Percentiles rank a stretch among this genome's conserved stretches.
Evolutionary conservation across 2,113 vertebrate species (phyloP).

Genomic region (Corythornis vintsioides): DNA sequence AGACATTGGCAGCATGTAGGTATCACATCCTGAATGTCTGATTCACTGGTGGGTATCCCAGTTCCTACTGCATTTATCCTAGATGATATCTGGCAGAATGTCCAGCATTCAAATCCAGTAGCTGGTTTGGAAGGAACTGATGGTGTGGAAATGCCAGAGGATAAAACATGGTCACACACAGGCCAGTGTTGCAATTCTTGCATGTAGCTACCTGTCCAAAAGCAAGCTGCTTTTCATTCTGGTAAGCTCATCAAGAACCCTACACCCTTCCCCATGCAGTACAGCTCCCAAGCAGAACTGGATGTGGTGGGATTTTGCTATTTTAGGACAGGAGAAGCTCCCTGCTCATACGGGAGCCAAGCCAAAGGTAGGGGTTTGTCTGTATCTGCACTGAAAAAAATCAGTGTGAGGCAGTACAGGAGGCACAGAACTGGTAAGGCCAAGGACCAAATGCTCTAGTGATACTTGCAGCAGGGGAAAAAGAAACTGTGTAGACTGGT

Average conservation of each 20-base stretch:
- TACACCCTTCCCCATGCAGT: not conserved
- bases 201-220: not conserved
- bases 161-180: not conserved
- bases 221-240: not conserved
- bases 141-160: not conserved
- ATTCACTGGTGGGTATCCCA: not conserved
- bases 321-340: not conserved
- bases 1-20: not conserved
- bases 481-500: not conserved
- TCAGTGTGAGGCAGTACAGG: not conserved
- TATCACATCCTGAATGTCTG: not conserved
- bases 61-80: not conserved
- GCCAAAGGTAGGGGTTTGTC: not conserved
- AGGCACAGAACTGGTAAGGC: not conserved
- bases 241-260: not conserved
- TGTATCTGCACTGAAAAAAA: not conserved
- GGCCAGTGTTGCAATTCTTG: not conserved
- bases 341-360: fast-evolving
- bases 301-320: not conserved
- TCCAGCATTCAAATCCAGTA: not conserved
- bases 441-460: not conserved
- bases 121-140: not conserved
- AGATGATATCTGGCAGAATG: not conserved
- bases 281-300: not conserved
- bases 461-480: not conserved